Evolutionary conservation across 2,888 invertebrate genomes (phyloP).

Genomic region (Polyploca ridens): DNA sequence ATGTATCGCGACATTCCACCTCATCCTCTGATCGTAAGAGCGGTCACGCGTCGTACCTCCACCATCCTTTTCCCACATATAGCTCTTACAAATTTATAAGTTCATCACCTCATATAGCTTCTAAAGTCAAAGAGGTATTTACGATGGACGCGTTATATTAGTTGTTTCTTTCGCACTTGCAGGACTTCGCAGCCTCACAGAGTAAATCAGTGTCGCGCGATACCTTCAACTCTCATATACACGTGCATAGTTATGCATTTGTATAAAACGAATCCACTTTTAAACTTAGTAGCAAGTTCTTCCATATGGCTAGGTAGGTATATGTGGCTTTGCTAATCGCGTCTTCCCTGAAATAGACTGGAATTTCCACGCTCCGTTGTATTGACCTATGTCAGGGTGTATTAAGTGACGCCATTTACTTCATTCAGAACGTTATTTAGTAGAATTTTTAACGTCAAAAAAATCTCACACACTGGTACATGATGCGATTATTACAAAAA

Average conservation of each 20-base stretch:
- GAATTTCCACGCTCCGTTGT: conserved; percentile 60
- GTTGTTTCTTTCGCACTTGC: conserved; percentile 45
- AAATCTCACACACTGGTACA: too few relatives aligned
- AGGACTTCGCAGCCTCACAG: conserved; percentile 27
- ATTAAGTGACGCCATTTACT: neutral
- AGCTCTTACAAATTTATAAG: conserved; percentile 32
- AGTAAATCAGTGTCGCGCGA: conserved; percentile 50
- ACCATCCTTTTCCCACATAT: conserved; percentile 52
- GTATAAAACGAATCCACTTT: conserved; percentile 37
- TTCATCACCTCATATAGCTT: conserved; percentile 36
- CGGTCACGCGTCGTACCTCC: conserved; percentile 60
- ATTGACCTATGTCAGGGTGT: conserved; percentile 52
- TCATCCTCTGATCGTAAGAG: conserved; percentile 61
- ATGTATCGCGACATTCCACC: conserved; percentile 46
- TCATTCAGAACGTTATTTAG: neutral
- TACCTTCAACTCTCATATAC: conserved; percentile 31
- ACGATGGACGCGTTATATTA: conserved; percentile 34
- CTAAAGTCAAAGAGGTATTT: conserved; percentile 40
- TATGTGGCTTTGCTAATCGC: conserved; percentile 62
- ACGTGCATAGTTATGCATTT: conserved; percentile 33
- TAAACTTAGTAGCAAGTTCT: conserved; percentile 39
- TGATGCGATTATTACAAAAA: too few relatives aligned
- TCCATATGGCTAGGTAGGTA: conserved; percentile 26
- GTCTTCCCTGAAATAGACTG: conserved; percentile 69
- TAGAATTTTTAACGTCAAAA: too few relatives aligned